Base-by-base conservation (phyloP, 2,888 invertebrate genomes). In the Eupithecia subfuscata region DNA sequence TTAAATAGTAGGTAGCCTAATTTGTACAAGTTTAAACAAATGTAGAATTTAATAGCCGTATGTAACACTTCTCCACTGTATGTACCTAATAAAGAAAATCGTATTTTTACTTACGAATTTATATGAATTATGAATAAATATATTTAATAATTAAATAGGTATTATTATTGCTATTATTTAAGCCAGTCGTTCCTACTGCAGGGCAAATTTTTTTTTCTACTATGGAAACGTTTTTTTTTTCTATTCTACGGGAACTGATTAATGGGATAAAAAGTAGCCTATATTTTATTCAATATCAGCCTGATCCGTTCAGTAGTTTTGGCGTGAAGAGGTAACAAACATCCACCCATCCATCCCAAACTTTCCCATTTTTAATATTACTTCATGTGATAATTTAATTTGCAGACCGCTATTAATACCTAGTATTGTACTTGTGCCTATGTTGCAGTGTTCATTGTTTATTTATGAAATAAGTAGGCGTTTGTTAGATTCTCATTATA, bases 1-100 rank as follows among this genome's bases (percentile, higher is more conserved):
- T 97, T 95, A 96, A 96, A 88, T 93, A 95, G 68, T 11, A 11
- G 7, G 14, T 30, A 30, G 30, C 30, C 25, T 67, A 43, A 22
- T 68, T 25, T 37, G n/a, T 67, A 12, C 11, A 34, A 40, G 65
- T 65, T 65, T 18, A 64, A 30, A 30, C 64, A 64, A 30, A 14
- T 63, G 25, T 63, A 30, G 30, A 67, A 11, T 45, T 25, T 14
- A 18, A 67, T 67, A 68, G 40, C 7, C 14, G 67, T 22, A 68
- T 43, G 43, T 43, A 22, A 67, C 22, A 43, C 25, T 22, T 60
- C 79, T 77, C 77, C 76, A 76, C 74, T 77, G 16, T 40, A 43
- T 16, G 43, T 68, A 67, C 30, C 30, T 30, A 2, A 72, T 40
- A 71, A 52, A 65, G 71, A 48, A 71, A 68, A 60, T 69, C 48